phyloP scores from a whole-genome alignment of 2,888 invertebrate genomes.

The Lysandra bellargus region DNA sequence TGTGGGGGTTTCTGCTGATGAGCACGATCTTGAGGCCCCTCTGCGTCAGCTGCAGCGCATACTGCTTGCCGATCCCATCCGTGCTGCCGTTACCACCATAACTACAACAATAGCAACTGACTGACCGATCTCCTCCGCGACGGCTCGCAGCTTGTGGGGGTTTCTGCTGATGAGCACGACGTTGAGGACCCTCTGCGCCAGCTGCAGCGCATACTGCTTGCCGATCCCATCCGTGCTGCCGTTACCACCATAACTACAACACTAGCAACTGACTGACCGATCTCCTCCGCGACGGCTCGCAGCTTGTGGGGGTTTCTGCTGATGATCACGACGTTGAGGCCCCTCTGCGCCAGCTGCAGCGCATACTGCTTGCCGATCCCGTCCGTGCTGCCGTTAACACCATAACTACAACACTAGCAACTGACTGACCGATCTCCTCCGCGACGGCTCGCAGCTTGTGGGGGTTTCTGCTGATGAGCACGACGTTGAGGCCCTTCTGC shows the following conservation, averaged over 20 bases:
- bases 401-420: too few species aligned
- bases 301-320: conserved; percentile 88
- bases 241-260: conserved; percentile 85
- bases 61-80: conserved; percentile 56
- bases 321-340: conserved; percentile 89
- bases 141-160: conserved; percentile 84
- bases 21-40: conserved; percentile 88
- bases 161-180: conserved; percentile 89
- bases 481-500: too few species aligned
- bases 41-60: not conserved
- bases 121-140: conserved; percentile 80
- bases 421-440: too few species aligned
- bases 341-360: conserved; percentile 86
- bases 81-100: too few species aligned
- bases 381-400: conserved; percentile 93
- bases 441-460: too few species aligned
- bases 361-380: conserved; percentile 95
- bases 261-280: not conserved
- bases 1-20: conserved; percentile 87
- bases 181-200: conserved; percentile 88
- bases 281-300: conserved; percentile 84
- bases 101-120: not conserved
- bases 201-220: conserved; percentile 89
- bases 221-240: conserved; percentile 94
- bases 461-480: too few species aligned